Percentiles rank a stretch among this genome's conserved stretches.
Evolutionary conservation across 2,888 invertebrate species (phyloP).

Genomic region (Dasypolia templi): DNA sequence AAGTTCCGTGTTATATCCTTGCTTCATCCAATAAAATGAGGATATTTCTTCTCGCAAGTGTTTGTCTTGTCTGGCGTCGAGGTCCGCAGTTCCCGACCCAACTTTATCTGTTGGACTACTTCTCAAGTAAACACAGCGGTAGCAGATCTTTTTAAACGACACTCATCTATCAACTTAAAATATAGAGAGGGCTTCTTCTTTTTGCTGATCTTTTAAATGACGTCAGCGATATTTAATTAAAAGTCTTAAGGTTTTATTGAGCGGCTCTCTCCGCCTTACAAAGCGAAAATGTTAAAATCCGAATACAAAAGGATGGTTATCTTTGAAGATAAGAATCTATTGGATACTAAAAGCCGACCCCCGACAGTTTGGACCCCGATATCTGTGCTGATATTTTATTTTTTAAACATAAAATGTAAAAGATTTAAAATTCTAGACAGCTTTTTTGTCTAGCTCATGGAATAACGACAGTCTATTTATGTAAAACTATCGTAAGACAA

Average conservation of each 20-base stretch:
- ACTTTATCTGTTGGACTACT: conserved; percentile 28
- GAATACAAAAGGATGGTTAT: conserved; percentile 4
- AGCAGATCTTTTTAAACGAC: conserved; percentile 31
- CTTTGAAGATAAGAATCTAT: conserved; percentile 14
- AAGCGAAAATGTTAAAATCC: neutral
- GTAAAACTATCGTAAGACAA: neutral
- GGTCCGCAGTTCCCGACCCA: conserved; percentile 15
- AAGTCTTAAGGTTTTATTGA: conserved; percentile 27
- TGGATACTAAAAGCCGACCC: neutral
- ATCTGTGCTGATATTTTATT: neutral
- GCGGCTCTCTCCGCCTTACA: neutral
- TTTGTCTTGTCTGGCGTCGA: conserved; percentile 39
- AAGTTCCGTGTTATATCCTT: conserved; percentile 1
- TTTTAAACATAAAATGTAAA: neutral
- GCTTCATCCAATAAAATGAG: conserved; percentile 12
- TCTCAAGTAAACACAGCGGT: conserved; percentile 30
- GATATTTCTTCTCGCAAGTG: conserved; percentile 28
- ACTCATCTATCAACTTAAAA: conserved; percentile 10
- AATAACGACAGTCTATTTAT: neutral
- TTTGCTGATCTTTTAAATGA: neutral
- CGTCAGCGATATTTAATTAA: conserved; percentile 14
- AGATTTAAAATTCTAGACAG: neutral
- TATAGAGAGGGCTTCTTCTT: neutral
- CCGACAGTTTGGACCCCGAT: neutral
- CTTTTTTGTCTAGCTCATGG: neutral